Base-by-base conservation (phyloP, 2,797 vertebrate species). In the Gephyroberyx darwinii region DNA sequence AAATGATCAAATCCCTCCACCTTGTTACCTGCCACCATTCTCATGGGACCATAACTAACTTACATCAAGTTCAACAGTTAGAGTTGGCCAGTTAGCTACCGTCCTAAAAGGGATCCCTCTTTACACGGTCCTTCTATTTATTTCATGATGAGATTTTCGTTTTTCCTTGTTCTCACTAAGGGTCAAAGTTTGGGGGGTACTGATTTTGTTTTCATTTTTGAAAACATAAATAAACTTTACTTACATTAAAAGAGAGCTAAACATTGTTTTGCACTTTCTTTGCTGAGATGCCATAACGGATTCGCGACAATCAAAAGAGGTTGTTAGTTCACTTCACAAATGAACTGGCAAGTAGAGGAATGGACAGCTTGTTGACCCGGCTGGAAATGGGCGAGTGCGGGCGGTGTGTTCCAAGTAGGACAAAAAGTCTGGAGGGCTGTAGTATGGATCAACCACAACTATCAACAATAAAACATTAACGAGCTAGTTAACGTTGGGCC, bases 301-400 rank as follows among this genome's bases (percentile, higher is more conserved):
- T 77, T 75, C 57, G 68, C 52, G 62, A 63, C 60, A 55, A 66
- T 74, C 71, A 76, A 74, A 65, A 64, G 7, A n/a, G 51, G 39
- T 54, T 75, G 60, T 71, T 75, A 35, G 8, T 30, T 30, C 22
- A 31, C 26, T 31, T 57, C 31, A n/a, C 33, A 35, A 57, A 57
- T 75, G 22, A 75, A 64, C 73, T 83, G 75, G 77, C 71, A 72
- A 58, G 51, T 19, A 13, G 20, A 74, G 33, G 31, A 71, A 65
- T 39, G 69, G 80, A 70, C 78, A 84, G 82, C 66, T 82, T 84
- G 83, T 76, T 50, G 64, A 67, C 80, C 76, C 81, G 80, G 82
- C 53, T 75, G 77, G 69, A 73, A 60, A 78, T 57, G 57, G 30
- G 51, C 55, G 53, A 65, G 30, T 22, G 55, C 31, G 47, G 43